A percentile compares a stretch with the other conserved stretches of the same genome.
Conservation (phyloP, 2,113 vertebrate genomes). For the Numenius arquata region DNA sequence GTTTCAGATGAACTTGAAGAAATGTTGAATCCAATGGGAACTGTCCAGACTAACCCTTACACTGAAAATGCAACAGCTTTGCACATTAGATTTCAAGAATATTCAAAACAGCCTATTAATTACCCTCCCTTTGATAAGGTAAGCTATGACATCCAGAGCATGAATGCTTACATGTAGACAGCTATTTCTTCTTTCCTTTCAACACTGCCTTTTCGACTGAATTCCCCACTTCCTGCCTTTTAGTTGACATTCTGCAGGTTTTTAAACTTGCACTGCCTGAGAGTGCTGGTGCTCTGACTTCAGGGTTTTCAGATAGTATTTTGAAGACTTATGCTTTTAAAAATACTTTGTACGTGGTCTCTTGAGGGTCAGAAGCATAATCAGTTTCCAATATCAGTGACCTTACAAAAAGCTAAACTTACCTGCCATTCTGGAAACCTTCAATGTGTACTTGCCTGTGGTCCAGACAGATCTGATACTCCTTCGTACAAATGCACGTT, state of each 20-base stretch:
- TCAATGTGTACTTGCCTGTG: neutral
- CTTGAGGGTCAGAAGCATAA: neutral
- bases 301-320: neutral
- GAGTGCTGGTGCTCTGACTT: neutral
- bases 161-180: neutral
- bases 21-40: constrained; percentile 99
- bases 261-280: fast-evolving
- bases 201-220: neutral
- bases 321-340: neutral
- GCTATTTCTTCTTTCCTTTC: neutral
- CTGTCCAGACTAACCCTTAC: constrained; percentile 95
- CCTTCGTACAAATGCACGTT: neutral
- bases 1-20: constrained; percentile 98
- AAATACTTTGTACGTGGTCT: neutral
- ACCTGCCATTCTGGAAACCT: neutral
- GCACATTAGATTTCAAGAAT: constrained; percentile 91
- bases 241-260: neutral
- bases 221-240: neutral
- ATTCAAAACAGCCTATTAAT: constrained; percentile 80
- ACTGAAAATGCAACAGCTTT: constrained; percentile 93
- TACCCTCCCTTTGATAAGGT: constrained; percentile 99
- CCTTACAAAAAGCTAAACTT: neutral
- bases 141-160: neutral
- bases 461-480: neutral
- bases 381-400: neutral